Percentiles rank a stretch among this genome's conserved stretches.
These are phyloP conservation scores for Lithobates pipiens DNA, from an alignment of 2,797 vertebrate genomes.

Conservation along the genomic window DNA sequence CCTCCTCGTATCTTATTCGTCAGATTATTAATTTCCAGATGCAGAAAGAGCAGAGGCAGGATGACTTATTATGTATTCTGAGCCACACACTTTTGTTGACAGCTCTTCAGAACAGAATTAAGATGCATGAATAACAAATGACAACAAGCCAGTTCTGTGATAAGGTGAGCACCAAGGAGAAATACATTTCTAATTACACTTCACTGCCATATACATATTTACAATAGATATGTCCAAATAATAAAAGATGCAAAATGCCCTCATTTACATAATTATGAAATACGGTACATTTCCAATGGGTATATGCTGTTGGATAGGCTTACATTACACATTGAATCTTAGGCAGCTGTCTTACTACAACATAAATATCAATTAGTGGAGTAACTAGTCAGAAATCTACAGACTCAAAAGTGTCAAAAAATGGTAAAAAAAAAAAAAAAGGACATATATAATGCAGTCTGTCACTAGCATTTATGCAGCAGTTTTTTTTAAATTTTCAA, in stretches of 20 bases:
- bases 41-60: slow-evolving; percentile 49
- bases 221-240: slow-evolving; percentile 28
- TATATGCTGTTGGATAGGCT: background rate
- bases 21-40: slow-evolving; percentile 53
- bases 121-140: slow-evolving; percentile 68
- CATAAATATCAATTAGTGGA: background rate
- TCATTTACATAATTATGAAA: slow-evolving; percentile 15
- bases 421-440: no score
- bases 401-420: no score
- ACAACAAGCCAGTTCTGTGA: slow-evolving; percentile 58
- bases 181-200: slow-evolving; percentile 56
- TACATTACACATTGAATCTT: background rate
- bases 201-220: slow-evolving; percentile 45
- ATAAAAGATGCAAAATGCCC: slow-evolving; percentile 15
- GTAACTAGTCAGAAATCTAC: no score
- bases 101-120: slow-evolving; percentile 67
- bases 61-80: slow-evolving; percentile 66
- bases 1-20: slow-evolving; percentile 33
- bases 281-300: background rate
- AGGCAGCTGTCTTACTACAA: background rate
- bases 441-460: no score
- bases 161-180: slow-evolving; percentile 65
- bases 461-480: no score
- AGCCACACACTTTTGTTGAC: slow-evolving; percentile 48
- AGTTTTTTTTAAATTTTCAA: no score